These are phyloP conservation scores for Cloeon dipterum DNA, from an alignment of 2,888 invertebrate species.

Conservation along the genomic window DNA sequence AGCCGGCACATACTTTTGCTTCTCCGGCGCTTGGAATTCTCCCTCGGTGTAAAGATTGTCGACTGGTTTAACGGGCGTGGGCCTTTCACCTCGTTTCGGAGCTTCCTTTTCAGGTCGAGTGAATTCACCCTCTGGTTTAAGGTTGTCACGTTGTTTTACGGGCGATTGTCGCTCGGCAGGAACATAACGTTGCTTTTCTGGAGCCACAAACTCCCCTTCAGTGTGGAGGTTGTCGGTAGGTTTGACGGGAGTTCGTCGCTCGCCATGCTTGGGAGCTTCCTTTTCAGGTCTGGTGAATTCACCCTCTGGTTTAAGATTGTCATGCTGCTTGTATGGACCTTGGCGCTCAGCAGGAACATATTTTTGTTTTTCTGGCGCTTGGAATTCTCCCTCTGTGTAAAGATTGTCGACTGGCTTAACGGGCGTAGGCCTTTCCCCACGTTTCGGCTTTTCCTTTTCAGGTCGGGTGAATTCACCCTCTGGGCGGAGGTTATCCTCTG, in stretches of 20 bases:
- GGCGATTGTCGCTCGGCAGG: conserved; percentile 6
- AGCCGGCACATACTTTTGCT: neutral
- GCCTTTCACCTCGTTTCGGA: conserved; percentile 7
- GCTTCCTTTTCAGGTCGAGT: conserved; percentile 11
- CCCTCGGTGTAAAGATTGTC: conserved; percentile 11
- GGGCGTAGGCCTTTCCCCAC: neutral
- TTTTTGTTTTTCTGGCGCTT: conserved; percentile 12
- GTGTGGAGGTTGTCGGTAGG: conserved; percentile 19
- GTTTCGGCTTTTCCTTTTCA: conserved; percentile 17
- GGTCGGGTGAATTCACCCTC: conserved; percentile 24
- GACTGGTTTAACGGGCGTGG: conserved; percentile 5
- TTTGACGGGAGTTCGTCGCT: conserved; percentile 4
- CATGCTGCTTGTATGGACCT: conserved; percentile 1
- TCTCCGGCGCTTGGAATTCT: conserved; percentile 14
- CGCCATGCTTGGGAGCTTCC: neutral
- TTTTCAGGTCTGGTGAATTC: conserved; percentile 16
- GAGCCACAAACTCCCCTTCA: conserved; percentile 12
- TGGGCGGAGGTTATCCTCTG: conserved; percentile 25
- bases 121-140: conserved; percentile 21
- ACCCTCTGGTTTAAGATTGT: conserved; percentile 20
- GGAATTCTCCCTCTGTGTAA: conserved; percentile 28
- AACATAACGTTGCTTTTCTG: conserved; percentile 8
- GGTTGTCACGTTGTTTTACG: conserved; percentile 13
- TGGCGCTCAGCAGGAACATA: conserved; percentile 1
- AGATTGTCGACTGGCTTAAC: conserved; percentile 31